A percentile compares a stretch with the other conserved stretches of the same genome.
These are phyloP conservation scores for Nudaria mundana DNA, from an alignment of 2,888 invertebrate genomes.

Conservation along the genomic window DNA sequence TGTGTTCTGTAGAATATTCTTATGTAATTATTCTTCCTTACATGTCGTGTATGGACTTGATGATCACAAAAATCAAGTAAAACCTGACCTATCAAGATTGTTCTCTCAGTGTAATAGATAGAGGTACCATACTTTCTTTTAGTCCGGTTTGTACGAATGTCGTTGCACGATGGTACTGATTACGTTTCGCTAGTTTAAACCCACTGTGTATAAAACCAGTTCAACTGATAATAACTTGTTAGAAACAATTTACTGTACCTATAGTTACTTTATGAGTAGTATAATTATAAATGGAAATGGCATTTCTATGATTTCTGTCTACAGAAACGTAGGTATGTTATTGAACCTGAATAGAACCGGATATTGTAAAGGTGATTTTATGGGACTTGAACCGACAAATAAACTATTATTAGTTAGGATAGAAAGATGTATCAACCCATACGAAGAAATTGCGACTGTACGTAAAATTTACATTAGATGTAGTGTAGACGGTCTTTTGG, in stretches of 20 bases:
- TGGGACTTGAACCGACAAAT: no score
- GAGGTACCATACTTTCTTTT: conserved; percentile 10
- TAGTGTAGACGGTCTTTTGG: no score
- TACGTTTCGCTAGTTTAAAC: conserved; percentile 11
- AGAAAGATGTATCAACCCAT: no score
- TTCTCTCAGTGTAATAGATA: neutral
- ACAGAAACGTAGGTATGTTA: no score
- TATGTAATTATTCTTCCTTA: conserved; percentile 9
- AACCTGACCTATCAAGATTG: neutral
- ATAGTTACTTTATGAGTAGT: no score
- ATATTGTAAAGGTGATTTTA: no score
- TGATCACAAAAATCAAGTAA: neutral
- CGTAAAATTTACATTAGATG: no score
- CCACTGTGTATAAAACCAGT: conserved; percentile 14
- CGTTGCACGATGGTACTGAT: conserved; percentile 13
- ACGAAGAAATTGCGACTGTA: no score
- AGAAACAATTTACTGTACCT: neutral
- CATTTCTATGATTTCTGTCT: no score
- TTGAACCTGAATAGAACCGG: no score
- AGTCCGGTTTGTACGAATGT: conserved; percentile 8
- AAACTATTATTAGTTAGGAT: no score
- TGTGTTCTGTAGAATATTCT: conserved; percentile 17
- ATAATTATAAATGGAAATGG: no score
- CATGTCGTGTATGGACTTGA: neutral
- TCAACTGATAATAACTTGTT: conserved; percentile 5